phyloP scores from a whole-genome alignment of 2,113 vertebrate species.

The Macheiramphus alcinus region DNA sequence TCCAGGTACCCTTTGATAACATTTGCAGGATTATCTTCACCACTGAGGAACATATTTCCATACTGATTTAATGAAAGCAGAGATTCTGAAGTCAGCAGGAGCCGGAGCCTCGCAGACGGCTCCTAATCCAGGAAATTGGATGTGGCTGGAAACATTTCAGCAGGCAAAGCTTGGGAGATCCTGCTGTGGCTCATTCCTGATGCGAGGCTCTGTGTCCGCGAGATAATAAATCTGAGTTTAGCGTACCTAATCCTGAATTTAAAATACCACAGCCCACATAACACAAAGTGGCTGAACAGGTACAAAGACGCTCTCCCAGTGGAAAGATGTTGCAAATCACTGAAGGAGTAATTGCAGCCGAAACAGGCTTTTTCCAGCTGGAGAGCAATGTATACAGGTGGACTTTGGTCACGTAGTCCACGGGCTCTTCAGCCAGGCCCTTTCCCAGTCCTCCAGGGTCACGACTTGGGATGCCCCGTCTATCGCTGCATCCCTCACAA shows the following conservation, averaged over 20 bases:
- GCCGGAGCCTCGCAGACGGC: not conserved
- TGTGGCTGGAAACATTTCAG: constrained; percentile 11
- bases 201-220: not conserved
- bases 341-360: not conserved
- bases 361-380: not conserved
- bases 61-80: constrained; percentile 19
- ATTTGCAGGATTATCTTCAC: constrained; percentile 18
- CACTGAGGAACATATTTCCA: constrained; percentile 22
- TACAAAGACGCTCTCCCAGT: not conserved
- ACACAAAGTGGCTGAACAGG: not conserved
- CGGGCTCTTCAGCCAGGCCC: not conserved
- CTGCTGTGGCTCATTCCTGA: constrained; percentile 22
- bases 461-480: not conserved
- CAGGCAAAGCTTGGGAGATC: not conserved
- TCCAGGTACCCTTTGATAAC: constrained; percentile 17
- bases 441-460: not conserved
- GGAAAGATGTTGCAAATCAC: constrained; percentile 10
- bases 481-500: not conserved
- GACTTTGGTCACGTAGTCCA: not conserved
- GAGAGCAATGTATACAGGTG: not conserved
- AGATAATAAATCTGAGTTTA: constrained; percentile 23
- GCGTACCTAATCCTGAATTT: not conserved
- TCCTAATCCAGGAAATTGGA: constrained; percentile 41
- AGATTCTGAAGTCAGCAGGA: constrained; percentile 39
- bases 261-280: constrained; percentile 11